These are phyloP conservation scores for Brotula barbata DNA, from an alignment of 2,797 vertebrate species.

Conservation along the genomic window DNA sequence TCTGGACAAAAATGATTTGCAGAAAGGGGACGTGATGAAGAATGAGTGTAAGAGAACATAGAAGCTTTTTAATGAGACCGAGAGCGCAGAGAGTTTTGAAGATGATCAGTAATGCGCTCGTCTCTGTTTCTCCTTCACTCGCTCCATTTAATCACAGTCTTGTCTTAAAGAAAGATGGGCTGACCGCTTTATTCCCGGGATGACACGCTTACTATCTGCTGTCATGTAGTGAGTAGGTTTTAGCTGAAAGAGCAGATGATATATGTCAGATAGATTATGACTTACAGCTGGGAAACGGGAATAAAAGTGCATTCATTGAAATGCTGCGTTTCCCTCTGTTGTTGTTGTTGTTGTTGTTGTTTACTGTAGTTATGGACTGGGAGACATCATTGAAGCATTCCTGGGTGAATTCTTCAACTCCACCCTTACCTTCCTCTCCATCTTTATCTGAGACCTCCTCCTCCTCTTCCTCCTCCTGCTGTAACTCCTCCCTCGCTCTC, in stretches of 20 bases:
- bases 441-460: conserved; percentile 19
- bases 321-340: no score
- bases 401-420: conserved; percentile 57
- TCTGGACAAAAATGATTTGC: background rate
- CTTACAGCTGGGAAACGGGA: no score
- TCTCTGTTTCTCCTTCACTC: background rate
- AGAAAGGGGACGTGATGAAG: conserved; percentile 2
- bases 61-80: conserved; percentile 11
- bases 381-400: conserved; percentile 68
- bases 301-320: no score
- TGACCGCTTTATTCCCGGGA: background rate
- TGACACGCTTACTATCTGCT: background rate
- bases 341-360: background rate
- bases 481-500: conserved; percentile 50
- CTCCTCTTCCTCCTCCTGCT: conserved; percentile 37
- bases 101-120: conserved; percentile 24
- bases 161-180: background rate
- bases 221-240: no score
- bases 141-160: background rate
- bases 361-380: conserved; percentile 53
- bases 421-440: conserved; percentile 16
- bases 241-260: no score
- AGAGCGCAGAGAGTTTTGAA: conserved; percentile 17
- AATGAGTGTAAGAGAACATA: background rate
- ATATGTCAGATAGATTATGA: no score